phyloP scores from a whole-genome alignment of 2,797 vertebrate species.

The Melanotaenia trifasciata region DNA sequence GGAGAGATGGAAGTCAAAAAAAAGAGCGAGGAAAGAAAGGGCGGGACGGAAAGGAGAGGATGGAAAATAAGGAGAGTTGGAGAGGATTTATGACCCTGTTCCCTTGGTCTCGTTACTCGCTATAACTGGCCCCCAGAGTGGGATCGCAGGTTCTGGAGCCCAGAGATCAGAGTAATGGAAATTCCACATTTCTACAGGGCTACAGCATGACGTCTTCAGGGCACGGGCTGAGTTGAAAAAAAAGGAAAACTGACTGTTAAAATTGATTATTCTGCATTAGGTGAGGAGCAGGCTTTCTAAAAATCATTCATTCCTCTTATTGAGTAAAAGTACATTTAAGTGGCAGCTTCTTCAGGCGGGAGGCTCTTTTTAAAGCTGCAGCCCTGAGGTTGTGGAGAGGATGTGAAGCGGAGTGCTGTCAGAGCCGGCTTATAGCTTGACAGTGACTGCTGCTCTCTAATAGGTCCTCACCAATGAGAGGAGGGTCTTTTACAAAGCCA shows the following conservation, averaged over 20 bases:
- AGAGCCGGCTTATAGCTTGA: constrained; percentile 12
- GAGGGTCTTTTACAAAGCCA: constrained; percentile 59
- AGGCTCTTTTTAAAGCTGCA: constrained; percentile 3
- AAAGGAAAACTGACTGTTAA: constrained; percentile 28
- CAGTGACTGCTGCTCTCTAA: constrained; percentile 34
- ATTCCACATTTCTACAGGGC: constrained; percentile 73
- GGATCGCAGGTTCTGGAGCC: constrained; percentile 71
- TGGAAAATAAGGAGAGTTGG: constrained; percentile 64
- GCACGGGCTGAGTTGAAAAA: constrained; percentile 37
- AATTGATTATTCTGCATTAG: constrained; percentile 28
- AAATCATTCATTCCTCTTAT: constrained; percentile 27
- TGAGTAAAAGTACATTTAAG: neutral
- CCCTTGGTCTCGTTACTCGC: constrained; percentile 81
- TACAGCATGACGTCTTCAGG: constrained; percentile 58
- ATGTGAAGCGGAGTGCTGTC: constrained; percentile 29
- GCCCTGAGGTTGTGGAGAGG: constrained; percentile 39
- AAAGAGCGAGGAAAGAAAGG: constrained; percentile 35
- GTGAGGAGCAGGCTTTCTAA: constrained; percentile 20
- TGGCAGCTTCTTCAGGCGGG: constrained; percentile 1
- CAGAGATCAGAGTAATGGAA: constrained; percentile 80
- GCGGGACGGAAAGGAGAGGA: constrained; percentile 39
- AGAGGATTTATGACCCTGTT: constrained; percentile 83
- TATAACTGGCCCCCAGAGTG: constrained; percentile 83
- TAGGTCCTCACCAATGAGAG: constrained; percentile 44
- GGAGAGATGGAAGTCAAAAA: constrained; percentile 43